Percentiles rank a stretch among this genome's conserved stretches.
phyloP scores from a whole-genome alignment of 2,797 vertebrate genomes.

The Synaphobranchus kaupii region DNA sequence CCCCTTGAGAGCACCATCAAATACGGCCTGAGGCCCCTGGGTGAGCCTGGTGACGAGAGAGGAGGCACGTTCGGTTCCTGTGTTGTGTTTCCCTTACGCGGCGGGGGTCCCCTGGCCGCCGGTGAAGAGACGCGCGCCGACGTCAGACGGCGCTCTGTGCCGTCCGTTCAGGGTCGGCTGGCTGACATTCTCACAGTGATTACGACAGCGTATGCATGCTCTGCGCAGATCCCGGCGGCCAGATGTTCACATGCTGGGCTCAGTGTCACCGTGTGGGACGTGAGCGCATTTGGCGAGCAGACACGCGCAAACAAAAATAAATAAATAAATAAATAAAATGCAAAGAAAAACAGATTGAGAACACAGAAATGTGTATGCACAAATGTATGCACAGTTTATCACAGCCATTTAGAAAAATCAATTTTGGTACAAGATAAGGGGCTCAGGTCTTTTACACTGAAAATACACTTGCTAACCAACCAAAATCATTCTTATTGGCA shows the following conservation, averaged over 20 bases:
- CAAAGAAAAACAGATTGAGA: conserved; percentile 10
- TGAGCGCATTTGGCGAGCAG: background rate
- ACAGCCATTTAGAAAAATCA: conserved; percentile 22
- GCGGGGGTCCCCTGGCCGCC: background rate
- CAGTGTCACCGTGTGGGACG: background rate
- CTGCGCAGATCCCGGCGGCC: background rate
- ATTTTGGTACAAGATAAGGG: background rate
- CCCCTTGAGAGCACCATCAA: background rate
- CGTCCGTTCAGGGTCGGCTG: conserved; percentile 60
- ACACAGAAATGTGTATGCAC: background rate
- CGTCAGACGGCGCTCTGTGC: conserved; percentile 62
- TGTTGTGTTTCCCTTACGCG: background rate
- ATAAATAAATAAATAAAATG: background rate
- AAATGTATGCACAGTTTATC: background rate
- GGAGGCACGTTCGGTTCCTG: conserved; percentile 13
- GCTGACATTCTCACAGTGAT: conserved; percentile 22
- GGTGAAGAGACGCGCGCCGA: conserved; percentile 55
- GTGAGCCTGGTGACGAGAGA: conserved; percentile 34
- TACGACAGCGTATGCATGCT: conserved; percentile 6
- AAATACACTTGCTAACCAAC: background rate
- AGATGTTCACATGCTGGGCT: background rate
- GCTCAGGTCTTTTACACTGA: background rate
- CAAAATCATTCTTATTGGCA: no score
- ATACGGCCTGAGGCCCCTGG: background rate
- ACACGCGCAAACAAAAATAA: background rate